Percentiles rank a stretch among this genome's conserved stretches.
These are phyloP conservation scores for Myocastor coypus DNA, from an alignment of 2,113 vertebrate species.

Conservation along the genomic window DNA sequence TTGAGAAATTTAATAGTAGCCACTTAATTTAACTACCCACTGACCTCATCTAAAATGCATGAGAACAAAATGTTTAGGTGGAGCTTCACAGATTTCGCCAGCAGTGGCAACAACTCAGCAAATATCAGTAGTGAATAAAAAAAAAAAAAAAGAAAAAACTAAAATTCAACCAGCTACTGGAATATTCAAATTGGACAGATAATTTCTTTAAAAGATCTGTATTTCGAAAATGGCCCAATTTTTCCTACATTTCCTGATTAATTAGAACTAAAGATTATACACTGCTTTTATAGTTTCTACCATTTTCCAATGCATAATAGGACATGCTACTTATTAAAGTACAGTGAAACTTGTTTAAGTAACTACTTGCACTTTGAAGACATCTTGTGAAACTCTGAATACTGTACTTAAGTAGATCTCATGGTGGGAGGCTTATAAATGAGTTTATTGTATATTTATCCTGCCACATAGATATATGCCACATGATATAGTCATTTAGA, in stretches of 20 bases:
- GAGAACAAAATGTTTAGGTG: constrained; percentile 52
- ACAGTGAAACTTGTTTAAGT: constrained; percentile 16
- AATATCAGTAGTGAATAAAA: background rate
- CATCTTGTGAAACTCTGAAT: constrained; percentile 37
- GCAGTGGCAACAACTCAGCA: background rate
- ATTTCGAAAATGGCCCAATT: constrained; percentile 20
- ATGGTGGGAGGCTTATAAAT: background rate
- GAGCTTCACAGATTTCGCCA: constrained; percentile 6
- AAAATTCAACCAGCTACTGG: background rate
- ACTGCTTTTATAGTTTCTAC: background rate
- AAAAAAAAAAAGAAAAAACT: constrained; percentile 37
- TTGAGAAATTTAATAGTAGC: constrained; percentile 74
- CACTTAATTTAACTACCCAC: constrained; percentile 74
- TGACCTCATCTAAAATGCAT: constrained; percentile 70
- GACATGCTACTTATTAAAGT: background rate
- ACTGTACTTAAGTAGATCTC: background rate
- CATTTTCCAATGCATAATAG: constrained; percentile 8
- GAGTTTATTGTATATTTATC: background rate
- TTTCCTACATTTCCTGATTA: background rate
- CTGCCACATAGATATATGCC: background rate
- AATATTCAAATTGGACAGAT: background rate
- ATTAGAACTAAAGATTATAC: background rate
- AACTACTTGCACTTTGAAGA: constrained; percentile 21
- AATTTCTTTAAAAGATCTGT: constrained; percentile 8
- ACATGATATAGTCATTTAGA: background rate